Evolutionary conservation across 2,888 invertebrate genomes (phyloP).

Genomic region (Crocallis elinguaria): DNA sequence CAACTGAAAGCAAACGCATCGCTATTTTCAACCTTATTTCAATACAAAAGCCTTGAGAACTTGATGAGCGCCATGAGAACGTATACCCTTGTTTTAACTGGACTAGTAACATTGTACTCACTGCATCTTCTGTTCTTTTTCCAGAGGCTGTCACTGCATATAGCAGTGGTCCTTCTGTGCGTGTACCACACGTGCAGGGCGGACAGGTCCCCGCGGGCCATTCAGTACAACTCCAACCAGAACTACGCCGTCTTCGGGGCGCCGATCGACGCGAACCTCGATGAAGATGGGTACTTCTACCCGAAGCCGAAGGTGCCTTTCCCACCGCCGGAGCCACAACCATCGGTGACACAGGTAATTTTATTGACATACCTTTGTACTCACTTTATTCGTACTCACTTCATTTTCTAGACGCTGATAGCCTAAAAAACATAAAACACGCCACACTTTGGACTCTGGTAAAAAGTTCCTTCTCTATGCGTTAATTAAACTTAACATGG

Average conservation of each 20-base stretch:
- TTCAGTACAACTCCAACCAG: constrained; percentile 63
- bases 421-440: no score
- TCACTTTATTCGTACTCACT: no score
- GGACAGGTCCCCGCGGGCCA: constrained; percentile 63
- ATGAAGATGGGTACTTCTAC: constrained; percentile 81
- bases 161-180: constrained; percentile 75
- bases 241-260: constrained; percentile 74
- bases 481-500: no score
- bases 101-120: no score
- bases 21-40: no score
- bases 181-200: constrained; percentile 70
- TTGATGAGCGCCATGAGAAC: no score
- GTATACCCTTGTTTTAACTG: no score
- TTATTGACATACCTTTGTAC: background rate
- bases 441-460: no score
- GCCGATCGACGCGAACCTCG: constrained; percentile 65
- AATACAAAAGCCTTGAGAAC: no score
- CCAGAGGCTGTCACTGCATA: constrained; percentile 80
- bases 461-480: no score
- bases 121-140: constrained; percentile 27
- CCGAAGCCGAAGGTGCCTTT: constrained; percentile 74
- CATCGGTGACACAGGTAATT: constrained; percentile 38
- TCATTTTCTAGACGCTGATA: no score
- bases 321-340: constrained; percentile 57
- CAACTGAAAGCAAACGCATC: no score